Evolutionary conservation across 2,113 vertebrate species (phyloP), one percentile per base, ranked within the genome.

Genomic region (Acanthisitta chloris): DNA sequence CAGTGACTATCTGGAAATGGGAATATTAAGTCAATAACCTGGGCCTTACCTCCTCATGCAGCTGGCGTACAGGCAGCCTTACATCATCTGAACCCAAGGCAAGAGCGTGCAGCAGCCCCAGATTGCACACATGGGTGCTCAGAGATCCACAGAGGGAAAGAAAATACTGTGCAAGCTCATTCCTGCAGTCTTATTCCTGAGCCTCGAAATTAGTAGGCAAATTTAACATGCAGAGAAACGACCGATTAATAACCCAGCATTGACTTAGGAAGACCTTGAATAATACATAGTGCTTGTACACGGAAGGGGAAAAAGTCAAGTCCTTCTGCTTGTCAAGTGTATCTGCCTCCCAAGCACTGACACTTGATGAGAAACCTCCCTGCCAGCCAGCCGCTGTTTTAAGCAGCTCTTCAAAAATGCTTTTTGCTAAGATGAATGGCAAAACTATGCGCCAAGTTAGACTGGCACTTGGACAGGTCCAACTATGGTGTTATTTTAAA

Each of bases 181-280:
- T 72, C 52, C 43, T 1, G 8, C 52, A 79, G 46, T 67, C 76
- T 16, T 86, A 59, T 43, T 64, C 52, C 76, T 69, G 46, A 78
- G 80, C 55, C 73, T 92, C 0, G 0, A 93, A 96, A 96, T 96
- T 84, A 95, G 92, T 5, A 93, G 80, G 69, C 48, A 92, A 92
- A 96, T 94, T 92, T 96, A 92, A 94, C 88, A 95, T 86, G 94
- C 94, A 92, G 90, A 96, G 93, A 92, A 96, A 87, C 33, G 2
- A 86, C 55, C 48, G 11, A 90, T 93, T 96, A 97, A 92, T 95
- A 97, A 95, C 92, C 80, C 73, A 92, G 90, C 95, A 95, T 43
- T 96, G 90, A 95, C 95, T 97, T 90, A 95, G 88, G 92, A 93
- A 90, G 92, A 97, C 96, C 90, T 73, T 95, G 96, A 96, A 96